phyloP scores from a whole-genome alignment of 2,113 vertebrate species.

The Colius striatus region DNA sequence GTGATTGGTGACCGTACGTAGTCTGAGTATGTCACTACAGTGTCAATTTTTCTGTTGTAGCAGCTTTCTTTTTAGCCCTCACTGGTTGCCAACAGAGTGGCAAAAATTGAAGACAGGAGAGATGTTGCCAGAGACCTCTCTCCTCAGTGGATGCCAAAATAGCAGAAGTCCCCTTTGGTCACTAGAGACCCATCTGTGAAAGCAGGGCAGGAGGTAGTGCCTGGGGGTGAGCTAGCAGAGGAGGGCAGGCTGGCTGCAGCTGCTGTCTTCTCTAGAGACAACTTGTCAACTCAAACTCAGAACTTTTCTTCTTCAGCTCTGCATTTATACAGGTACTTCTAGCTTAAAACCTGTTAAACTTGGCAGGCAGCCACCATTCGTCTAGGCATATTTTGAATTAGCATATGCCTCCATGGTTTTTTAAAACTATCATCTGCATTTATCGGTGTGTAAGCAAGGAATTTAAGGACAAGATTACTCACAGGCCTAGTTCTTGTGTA shows the following conservation, averaged over 20 bases:
- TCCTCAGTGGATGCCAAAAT: not conserved
- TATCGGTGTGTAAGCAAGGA: not conserved
- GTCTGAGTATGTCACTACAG: not conserved
- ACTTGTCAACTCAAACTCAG: not conserved
- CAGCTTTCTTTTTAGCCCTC: not conserved
- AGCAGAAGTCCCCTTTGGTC: not conserved
- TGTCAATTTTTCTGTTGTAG: not conserved
- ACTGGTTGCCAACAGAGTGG: not conserved
- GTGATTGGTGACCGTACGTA: not conserved
- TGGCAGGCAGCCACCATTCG: not conserved
- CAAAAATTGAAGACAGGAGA: not conserved
- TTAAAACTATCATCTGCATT: not conserved
- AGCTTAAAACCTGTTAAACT: not conserved
- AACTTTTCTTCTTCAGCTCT: not conserved
- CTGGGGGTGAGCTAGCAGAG: not conserved
- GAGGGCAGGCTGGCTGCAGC: not conserved
- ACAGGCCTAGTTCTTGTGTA: not conserved
- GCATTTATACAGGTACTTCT: not conserved
- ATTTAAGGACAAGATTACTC: not conserved
- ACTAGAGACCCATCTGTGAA: not conserved
- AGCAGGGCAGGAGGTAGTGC: fast-evolving
- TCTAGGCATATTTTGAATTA: not conserved
- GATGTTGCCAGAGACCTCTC: not conserved
- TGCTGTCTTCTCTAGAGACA: not conserved
- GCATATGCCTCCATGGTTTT: not conserved